These are phyloP conservation scores for Listrodromus nycthemerus DNA, from an alignment of 2,888 invertebrate species.

Conservation along the genomic window DNA sequence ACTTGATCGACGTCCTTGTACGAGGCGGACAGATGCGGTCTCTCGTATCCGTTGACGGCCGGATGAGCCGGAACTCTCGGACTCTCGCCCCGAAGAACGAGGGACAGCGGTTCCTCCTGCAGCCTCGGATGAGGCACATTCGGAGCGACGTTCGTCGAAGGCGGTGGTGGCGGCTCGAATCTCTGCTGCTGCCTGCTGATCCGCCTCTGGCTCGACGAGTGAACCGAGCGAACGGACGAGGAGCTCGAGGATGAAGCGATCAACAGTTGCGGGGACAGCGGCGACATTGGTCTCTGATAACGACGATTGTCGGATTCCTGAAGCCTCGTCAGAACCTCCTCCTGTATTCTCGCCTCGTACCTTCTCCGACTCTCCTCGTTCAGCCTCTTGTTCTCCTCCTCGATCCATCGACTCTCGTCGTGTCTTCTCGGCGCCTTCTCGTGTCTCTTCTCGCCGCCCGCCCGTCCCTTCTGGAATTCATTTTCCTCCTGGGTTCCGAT, in stretches of 20 bases:
- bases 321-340: slow-evolving; percentile 73
- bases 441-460: slow-evolving; percentile 9
- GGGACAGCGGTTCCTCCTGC: slow-evolving; percentile 88
- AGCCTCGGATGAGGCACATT: slow-evolving; percentile 69
- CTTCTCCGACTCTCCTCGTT: slow-evolving; percentile 60
- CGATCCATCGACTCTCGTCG: slow-evolving; percentile 48
- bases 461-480: slow-evolving; percentile 42
- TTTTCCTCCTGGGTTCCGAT: slow-evolving; percentile 37
- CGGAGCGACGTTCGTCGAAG: slow-evolving; percentile 53
- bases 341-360: slow-evolving; percentile 71
- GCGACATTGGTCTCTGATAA: slow-evolving; percentile 43
- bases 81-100: slow-evolving; percentile 85
- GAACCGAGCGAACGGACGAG: slow-evolving; percentile 50
- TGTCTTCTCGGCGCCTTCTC: slow-evolving; percentile 37
- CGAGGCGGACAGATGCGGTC: slow-evolving; percentile 66
- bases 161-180: slow-evolving; percentile 73
- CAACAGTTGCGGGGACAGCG: slow-evolving; percentile 44
- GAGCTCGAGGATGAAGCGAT: slow-evolving; percentile 50
- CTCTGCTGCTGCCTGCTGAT: slow-evolving; percentile 71
- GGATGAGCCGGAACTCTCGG: slow-evolving; percentile 87
- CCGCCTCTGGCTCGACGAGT: slow-evolving; percentile 68
- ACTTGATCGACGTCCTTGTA: slow-evolving; percentile 72
- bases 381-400: slow-evolving; percentile 66
- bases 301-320: slow-evolving; percentile 62
- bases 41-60: slow-evolving; percentile 83